Conservation (phyloP, 2,113 vertebrate genomes). For the Catharus minimus region DNA sequence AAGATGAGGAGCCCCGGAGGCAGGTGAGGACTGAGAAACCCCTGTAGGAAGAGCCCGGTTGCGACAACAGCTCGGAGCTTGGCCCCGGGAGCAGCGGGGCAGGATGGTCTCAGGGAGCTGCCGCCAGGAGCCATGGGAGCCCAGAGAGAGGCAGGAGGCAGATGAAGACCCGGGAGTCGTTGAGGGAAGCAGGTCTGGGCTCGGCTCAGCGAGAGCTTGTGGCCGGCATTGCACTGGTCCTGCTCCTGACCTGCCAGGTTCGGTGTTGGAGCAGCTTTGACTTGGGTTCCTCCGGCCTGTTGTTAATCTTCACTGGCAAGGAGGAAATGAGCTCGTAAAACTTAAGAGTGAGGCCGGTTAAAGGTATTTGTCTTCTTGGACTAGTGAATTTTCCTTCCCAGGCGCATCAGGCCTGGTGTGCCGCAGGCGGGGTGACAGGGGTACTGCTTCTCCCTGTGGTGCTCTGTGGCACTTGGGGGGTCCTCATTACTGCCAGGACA, state of each 20-base stretch:
- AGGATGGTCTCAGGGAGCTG: neutral
- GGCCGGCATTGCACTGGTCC: fast-evolving
- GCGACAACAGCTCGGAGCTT: fast-evolving
- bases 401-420: fast-evolving
- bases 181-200: neutral
- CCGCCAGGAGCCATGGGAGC: neutral
- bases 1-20: neutral
- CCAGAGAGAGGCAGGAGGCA: too few species aligned
- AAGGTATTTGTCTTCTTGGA: fast-evolving
- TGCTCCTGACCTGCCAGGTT: fast-evolving
- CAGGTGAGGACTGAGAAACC: neutral
- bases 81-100: fast-evolving
- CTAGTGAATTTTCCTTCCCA: neutral
- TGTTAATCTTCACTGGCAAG: neutral
- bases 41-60: neutral
- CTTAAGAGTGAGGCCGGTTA: neutral
- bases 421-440: fast-evolving
- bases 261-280: neutral
- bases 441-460: neutral
- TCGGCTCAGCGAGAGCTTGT: fast-evolving
- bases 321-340: neutral
- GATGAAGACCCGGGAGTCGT: neutral
- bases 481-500: fast-evolving
- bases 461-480: fast-evolving
- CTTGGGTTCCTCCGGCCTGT: neutral